Conservation (phyloP, 1,140 invertebrate genomes). For the Polypedilum vanderplanki region DNA sequence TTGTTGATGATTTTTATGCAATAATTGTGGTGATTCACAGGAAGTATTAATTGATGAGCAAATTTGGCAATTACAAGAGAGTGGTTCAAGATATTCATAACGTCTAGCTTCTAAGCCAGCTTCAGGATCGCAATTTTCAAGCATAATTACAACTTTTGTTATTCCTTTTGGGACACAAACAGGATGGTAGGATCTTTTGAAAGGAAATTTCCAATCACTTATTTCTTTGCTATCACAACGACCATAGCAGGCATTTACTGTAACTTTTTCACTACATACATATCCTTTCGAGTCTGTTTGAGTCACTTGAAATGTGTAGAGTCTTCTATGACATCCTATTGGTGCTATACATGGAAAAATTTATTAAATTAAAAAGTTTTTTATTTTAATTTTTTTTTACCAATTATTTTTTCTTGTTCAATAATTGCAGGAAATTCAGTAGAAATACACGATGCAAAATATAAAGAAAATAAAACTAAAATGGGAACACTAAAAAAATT, state of each 20-base stretch:
- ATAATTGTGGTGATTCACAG: conserved; percentile 42
- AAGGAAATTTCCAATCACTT: conserved; percentile 79
- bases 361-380: no score
- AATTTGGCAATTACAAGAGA: conserved; percentile 52
- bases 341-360: conserved; percentile 26
- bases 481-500: no score
- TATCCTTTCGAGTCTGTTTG: conserved; percentile 55
- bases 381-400: no score
- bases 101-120: conserved; percentile 49
- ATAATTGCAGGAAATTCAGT: no score
- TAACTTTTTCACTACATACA: conserved; percentile 63
- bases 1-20: conserved; percentile 7
- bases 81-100: conserved; percentile 58
- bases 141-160: conserved; percentile 46
- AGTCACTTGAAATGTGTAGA: conserved; percentile 46
- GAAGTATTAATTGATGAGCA: conserved; percentile 49
- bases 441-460: no score
- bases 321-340: conserved; percentile 45
- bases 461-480: no score
- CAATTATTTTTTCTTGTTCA: no score
- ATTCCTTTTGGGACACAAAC: conserved; percentile 71
- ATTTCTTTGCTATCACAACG: conserved; percentile 78
- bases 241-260: conserved; percentile 72
- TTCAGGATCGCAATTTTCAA: conserved; percentile 58
- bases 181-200: conserved; percentile 71